Conservation (phyloP, 2,797 vertebrate genomes). For the Acanthurus leucopareius region DNA sequence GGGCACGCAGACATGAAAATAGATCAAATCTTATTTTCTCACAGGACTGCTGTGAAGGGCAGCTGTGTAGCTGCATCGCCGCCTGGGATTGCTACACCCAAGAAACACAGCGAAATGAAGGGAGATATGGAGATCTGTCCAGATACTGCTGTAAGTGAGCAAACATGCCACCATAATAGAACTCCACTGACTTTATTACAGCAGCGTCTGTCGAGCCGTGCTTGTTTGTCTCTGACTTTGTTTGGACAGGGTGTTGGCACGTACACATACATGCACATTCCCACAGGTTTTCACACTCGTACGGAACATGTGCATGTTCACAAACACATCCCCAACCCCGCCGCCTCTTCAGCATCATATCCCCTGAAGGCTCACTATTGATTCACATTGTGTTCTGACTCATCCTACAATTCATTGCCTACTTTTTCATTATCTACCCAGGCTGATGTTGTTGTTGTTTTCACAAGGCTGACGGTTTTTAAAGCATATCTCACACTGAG, state of each 20-base stretch:
- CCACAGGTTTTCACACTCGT: constrained; percentile 46
- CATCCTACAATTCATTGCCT: constrained; percentile 59
- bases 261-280: constrained; percentile 36
- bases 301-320: constrained; percentile 43
- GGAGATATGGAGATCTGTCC: constrained; percentile 87
- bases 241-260: constrained; percentile 12
- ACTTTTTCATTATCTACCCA: constrained; percentile 51
- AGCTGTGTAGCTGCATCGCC: constrained; percentile 83
- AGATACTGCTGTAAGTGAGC: constrained; percentile 87
- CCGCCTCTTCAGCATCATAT: constrained; percentile 66
- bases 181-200: constrained; percentile 19
- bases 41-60: constrained; percentile 89
- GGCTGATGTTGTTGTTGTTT: constrained; percentile 39
- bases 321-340: constrained; percentile 47
- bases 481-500: constrained; percentile 23
- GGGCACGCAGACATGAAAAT: constrained; percentile 77
- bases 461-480: constrained; percentile 33
- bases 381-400: constrained; percentile 70
- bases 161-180: constrained; percentile 23
- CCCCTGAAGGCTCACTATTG: constrained; percentile 65
- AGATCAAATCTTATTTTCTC: constrained; percentile 87
- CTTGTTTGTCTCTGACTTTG: constrained; percentile 17
- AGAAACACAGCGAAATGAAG: constrained; percentile 87
- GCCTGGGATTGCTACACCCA: constrained; percentile 83
- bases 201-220: not conserved